Base-by-base conservation (phyloP, 2,113 vertebrate species). In the Recurvirostra avosetta region DNA sequence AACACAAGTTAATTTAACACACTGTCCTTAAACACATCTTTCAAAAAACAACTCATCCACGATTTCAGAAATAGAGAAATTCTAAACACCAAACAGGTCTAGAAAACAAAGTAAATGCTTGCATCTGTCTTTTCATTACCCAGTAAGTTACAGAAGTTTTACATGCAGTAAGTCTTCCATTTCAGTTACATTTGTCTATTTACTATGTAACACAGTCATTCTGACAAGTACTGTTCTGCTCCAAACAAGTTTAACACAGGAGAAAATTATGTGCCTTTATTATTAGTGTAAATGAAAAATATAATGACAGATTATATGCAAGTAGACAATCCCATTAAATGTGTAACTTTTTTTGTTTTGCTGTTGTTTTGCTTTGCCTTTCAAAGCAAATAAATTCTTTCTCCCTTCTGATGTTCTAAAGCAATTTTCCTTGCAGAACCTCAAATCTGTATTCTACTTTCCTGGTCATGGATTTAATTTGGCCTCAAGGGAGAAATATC, bases 291-390 rank as follows among this genome's bases (percentile, higher is more conserved):
- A 74, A 94, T 72, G 40, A 79, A 86, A 91, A 89, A 65, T 68
- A 65, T 34, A 84, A 83, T 86, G 53, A 83, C 40, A 86, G 41
- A 65, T 79, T 45, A 43, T 30, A 59, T 59, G 41, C 30, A 79
- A 61, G 36, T 76, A 76, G 96, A 90, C 32, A 45, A 76, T 41
- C 58, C 40, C 43, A 71, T 65, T 87, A 50, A 45, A 81, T 27
- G 4, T 38, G 21, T 16, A 50, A 25, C 26, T 86, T 19, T 50
- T 75, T 21, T 88, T 62, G 23, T 55, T 70, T 78, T 70, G 59
- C 29, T 88, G 41, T 18, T 91, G 22, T 87, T 91, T 91, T 75
- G n/a, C 16, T 97, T 79, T 93, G 38, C 23, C 38, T 94, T 95
- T 70, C 74, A 87, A 76, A 88, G 41, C 15, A 86, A 93, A 74